Conservation (phyloP, 2,888 invertebrate genomes). For the Trissolcus brochymenae region DNA sequence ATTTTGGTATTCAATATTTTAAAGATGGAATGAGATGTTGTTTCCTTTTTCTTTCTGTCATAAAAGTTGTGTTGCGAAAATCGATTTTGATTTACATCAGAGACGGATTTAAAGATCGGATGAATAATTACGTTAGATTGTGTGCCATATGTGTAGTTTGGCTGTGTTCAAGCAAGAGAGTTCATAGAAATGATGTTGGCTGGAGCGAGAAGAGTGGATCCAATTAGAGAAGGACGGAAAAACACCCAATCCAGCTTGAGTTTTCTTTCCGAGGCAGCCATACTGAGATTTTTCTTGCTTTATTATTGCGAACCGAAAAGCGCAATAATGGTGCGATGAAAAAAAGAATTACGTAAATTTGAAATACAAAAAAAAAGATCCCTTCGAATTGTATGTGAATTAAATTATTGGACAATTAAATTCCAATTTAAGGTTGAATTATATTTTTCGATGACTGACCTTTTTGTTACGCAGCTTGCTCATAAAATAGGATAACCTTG, state of each 20-base stretch:
- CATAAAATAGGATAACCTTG: too few relatives aligned
- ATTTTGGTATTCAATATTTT: too few relatives aligned
- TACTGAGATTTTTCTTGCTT: not conserved
- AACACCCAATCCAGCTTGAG: constrained; percentile 29
- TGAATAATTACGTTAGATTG: constrained; percentile 39
- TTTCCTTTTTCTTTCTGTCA: not conserved
- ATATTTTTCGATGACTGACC: too few relatives aligned
- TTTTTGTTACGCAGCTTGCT: too few relatives aligned
- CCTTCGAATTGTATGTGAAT: too few relatives aligned
- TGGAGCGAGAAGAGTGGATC: constrained; percentile 20
- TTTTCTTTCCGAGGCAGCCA: constrained; percentile 32
- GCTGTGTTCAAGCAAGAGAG: constrained; percentile 7
- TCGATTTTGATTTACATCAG: constrained; percentile 22
- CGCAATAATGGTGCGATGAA: too few relatives aligned
- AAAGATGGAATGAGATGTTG: constrained; percentile 4
- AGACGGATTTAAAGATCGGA: constrained; percentile 40
- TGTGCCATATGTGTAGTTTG: constrained; percentile 5
- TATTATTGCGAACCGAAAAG: too few relatives aligned
- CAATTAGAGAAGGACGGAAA: constrained; percentile 34
- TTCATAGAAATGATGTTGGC: constrained; percentile 7
- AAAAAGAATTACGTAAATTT: too few relatives aligned
- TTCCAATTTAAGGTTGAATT: too few relatives aligned
- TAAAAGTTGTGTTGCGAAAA: constrained; percentile 11
- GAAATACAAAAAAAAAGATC: too few relatives aligned
- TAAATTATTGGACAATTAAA: too few relatives aligned